Evolutionary conservation across 2,113 vertebrate genomes (phyloP).

Genomic region (Gambusia affinis): DNA sequence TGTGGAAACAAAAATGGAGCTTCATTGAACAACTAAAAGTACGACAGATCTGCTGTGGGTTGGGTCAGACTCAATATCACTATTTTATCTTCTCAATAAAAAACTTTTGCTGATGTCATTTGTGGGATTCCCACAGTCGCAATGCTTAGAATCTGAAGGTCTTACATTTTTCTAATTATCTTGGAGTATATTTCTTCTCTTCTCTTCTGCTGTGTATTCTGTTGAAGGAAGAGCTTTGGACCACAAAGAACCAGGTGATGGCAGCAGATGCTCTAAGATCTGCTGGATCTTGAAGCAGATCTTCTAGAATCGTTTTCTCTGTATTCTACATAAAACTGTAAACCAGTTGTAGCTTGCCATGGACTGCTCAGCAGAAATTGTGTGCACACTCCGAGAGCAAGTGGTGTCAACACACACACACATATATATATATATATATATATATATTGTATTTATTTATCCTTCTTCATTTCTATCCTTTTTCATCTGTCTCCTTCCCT

Average conservation of each 20-base stretch:
- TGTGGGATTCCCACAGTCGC: not conserved
- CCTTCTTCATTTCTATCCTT: no score
- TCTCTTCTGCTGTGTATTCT: slow-evolving; percentile 57
- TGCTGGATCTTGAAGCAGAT: no score
- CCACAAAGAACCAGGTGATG: slow-evolving; percentile 28
- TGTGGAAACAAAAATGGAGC: slow-evolving; percentile 33
- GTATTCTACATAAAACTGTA: not conserved
- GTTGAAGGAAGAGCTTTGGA: slow-evolving; percentile 64
- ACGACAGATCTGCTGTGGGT: slow-evolving; percentile 36
- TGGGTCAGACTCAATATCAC: slow-evolving; percentile 16
- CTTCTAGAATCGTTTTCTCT: no score
- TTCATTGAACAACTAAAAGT: slow-evolving; percentile 17
- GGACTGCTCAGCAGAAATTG: slow-evolving; percentile 67
- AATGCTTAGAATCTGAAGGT: slow-evolving; percentile 5
- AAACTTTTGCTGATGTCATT: not conserved
- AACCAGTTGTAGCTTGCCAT: slow-evolving; percentile 17
- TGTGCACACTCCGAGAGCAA: slow-evolving; percentile 56
- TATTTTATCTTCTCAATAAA: not conserved
- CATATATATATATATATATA: no score
- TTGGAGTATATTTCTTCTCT: slow-evolving; percentile 14
- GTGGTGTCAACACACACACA: slow-evolving; percentile 31
- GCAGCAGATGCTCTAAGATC: slow-evolving; percentile 1
- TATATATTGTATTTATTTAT: no score
- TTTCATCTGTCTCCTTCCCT: no score
- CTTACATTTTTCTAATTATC: slow-evolving; percentile 21